phyloP scores from a whole-genome alignment of 1,140 invertebrate genomes.

The Drosophila kohkoa region DNA sequence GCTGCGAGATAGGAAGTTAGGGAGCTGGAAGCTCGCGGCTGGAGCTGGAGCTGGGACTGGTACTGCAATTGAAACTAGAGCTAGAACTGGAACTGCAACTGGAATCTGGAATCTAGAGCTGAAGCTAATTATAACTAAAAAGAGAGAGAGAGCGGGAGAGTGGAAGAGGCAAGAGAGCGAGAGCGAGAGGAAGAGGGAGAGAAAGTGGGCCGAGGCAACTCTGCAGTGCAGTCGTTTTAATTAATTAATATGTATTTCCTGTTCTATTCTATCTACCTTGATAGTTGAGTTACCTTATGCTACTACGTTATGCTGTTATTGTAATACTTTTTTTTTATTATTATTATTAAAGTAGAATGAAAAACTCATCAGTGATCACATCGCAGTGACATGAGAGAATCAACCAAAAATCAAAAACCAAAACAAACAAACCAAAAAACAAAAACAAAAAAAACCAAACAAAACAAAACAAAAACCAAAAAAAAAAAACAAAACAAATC shows the following conservation, averaged over 20 bases:
- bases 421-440: slow-evolving; percentile 43
- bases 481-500: slow-evolving; percentile 33
- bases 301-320: slow-evolving; percentile 81
- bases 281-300: slow-evolving; percentile 83
- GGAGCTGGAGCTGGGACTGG: not conserved
- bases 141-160: not conserved
- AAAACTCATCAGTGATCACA: slow-evolving; percentile 48
- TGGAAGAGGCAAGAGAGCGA: not conserved
- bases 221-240: slow-evolving; percentile 73
- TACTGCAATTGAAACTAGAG: slow-evolving; percentile 6
- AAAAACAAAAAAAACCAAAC: slow-evolving; percentile 37
- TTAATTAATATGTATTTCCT: slow-evolving; percentile 83
- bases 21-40: not conserved
- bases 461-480: slow-evolving; percentile 52
- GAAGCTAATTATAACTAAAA: not conserved
- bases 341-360: slow-evolving; percentile 72
- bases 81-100: slow-evolving; percentile 10
- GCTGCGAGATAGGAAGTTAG: not conserved
- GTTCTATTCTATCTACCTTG: slow-evolving; percentile 82
- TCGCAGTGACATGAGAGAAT: slow-evolving; percentile 39
- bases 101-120: slow-evolving; percentile 5
- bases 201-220: slow-evolving; percentile 32
- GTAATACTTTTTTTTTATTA: slow-evolving; percentile 80
- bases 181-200: not conserved
- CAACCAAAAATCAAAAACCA: slow-evolving; percentile 20